phyloP scores from a whole-genome alignment of 2,888 invertebrate genomes.

The Cheiracanthium punctorium region DNA sequence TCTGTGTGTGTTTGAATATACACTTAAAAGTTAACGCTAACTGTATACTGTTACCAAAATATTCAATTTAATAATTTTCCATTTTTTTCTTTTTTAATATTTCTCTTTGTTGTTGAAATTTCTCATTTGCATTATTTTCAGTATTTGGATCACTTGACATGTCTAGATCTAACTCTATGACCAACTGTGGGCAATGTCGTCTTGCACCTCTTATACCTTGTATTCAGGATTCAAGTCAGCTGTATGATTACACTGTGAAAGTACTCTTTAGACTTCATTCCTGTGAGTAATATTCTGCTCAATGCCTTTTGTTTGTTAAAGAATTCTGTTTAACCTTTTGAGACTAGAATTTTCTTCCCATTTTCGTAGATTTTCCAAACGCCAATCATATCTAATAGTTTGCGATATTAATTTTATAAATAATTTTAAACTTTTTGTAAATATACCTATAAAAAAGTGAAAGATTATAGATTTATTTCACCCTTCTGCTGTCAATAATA shows the following conservation, averaged over 20 bases:
- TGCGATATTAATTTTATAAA: too few species aligned
- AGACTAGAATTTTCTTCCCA: too few species aligned
- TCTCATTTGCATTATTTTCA: constrained; percentile 75
- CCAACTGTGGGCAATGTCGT: constrained; percentile 95
- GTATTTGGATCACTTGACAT: constrained; percentile 96
- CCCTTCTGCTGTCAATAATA: too few species aligned
- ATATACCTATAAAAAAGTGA: too few species aligned
- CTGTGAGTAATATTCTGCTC: constrained; percentile 76
- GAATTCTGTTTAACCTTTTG: too few species aligned
- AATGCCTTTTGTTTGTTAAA: too few species aligned
- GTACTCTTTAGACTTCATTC: constrained; percentile 96
- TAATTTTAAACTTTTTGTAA: too few species aligned
- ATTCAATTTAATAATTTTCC: neutral
- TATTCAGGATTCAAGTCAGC: constrained; percentile 95
- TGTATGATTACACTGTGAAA: constrained; percentile 97
- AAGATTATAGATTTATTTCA: too few species aligned
- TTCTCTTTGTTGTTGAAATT: neutral
- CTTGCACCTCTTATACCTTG: constrained; percentile 95
- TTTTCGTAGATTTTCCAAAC: too few species aligned
- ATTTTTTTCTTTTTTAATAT: constrained; percentile 20
- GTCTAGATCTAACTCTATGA: constrained; percentile 97
- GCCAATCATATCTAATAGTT: too few species aligned
- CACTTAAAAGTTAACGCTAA: neutral
- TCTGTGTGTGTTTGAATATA: too few species aligned
- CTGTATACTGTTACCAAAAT: neutral